A percentile compares a stretch with the other conserved stretches of the same genome.
These are phyloP conservation scores for Takifugu ocellatus DNA, from an alignment of 2,797 vertebrate species.

Conservation along the genomic window DNA sequence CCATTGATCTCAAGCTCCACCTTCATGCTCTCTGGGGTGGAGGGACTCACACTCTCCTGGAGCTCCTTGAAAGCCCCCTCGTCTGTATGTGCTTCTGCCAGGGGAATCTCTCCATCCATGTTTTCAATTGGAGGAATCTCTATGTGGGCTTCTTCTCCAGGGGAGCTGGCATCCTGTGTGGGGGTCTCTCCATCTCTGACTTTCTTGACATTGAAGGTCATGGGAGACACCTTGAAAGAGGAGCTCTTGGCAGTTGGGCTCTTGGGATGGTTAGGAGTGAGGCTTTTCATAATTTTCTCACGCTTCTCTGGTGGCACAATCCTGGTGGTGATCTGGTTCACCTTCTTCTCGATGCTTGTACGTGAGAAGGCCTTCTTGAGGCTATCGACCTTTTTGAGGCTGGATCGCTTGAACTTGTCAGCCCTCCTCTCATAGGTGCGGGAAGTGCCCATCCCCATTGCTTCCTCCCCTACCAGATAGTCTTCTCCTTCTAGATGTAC, in stretches of 20 bases:
- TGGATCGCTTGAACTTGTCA: constrained; percentile 88
- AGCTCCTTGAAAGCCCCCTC: constrained; percentile 48
- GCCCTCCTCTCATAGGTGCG: constrained; percentile 80
- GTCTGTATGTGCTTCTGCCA: constrained; percentile 67
- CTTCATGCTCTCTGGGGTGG: constrained; percentile 48
- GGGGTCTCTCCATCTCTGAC: constrained; percentile 64
- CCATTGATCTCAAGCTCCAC: constrained; percentile 59
- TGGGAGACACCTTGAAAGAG: constrained; percentile 85
- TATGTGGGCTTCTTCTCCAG: constrained; percentile 59
- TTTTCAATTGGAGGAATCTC: constrained; percentile 72
- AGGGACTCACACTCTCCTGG: constrained; percentile 42
- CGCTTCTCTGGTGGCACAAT: constrained; percentile 89
- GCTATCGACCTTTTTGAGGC: constrained; percentile 94
- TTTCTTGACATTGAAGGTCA: constrained; percentile 86
- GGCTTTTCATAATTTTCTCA: constrained; percentile 92
- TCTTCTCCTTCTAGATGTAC: constrained; percentile 73
- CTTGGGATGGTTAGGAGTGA: constrained; percentile 87
- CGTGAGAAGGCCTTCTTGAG: constrained; percentile 96
- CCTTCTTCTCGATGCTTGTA: constrained; percentile 92
- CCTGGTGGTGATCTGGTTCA: constrained; percentile 90
- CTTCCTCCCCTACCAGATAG: constrained; percentile 49
- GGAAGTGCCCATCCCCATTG: constrained; percentile 52
- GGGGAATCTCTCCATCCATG: constrained; percentile 62
- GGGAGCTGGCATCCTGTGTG: constrained; percentile 9
- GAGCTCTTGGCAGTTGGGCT: constrained; percentile 81